Evolutionary conservation across 2,888 invertebrate species (phyloP), one percentile per base, ranked within the genome.

Genomic region (Sminthurides aquaticus): DNA sequence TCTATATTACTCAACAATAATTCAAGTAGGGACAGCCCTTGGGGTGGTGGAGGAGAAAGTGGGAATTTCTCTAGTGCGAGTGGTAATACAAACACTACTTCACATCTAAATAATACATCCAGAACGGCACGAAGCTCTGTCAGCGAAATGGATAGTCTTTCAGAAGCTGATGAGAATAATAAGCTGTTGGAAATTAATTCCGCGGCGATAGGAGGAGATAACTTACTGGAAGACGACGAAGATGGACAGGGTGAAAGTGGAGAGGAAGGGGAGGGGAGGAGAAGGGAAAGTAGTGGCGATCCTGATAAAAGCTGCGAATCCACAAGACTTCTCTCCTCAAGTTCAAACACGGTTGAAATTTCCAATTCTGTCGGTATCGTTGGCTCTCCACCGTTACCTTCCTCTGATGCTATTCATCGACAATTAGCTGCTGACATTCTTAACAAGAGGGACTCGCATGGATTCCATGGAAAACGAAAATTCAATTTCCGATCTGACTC

Each of bases 401-500:
- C 60, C 3, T 25, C 49, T 18, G 63, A 63, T 29, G 57, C 63
- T 1, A 57, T 63, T 20, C 57, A 57, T 24, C 49, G 57, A 18
- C 57, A 60, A 25, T 22, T 55, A 3, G 64, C 64, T n/a, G 55
- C 64, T 5, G 64, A 64, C 24, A 60, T 64, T 49, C 48, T 64
- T 24, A 64, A 64, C 48, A 64, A 64, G 29, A 54, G 64, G 5
- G 64, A 64, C n/a, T 27, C 57, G 49, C 71, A 73, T 58, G 67
- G 71, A 65, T 72, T 71, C 69, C 73, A 73, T 62, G 69, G 73
- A 58, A 74, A 71, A 67, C 68, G 71, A 55, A 74, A 73, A 66
- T 73, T 65, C 62, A 73, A 71, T 56, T 74, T 74, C 64, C 67
- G 74, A 25, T 74, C 74, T 11, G 74, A 74, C 67, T 74, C 74